These are phyloP conservation scores for Lepidurus couesii DNA, from an alignment of 1,140 invertebrate genomes.

Conservation along the genomic window DNA sequence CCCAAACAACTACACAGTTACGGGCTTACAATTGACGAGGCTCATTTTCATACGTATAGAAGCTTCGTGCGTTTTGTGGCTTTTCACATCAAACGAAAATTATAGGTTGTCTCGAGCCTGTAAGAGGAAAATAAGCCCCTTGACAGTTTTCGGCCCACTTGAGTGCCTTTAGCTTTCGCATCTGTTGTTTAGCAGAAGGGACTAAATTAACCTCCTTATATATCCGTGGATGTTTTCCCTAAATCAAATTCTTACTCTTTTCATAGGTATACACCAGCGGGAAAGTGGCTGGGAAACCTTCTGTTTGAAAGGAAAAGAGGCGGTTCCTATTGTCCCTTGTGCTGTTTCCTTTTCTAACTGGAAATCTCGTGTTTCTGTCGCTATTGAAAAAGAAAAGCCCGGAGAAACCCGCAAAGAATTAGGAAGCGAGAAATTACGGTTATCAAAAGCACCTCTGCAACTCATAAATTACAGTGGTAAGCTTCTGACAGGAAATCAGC, in stretches of 20 bases:
- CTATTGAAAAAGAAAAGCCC: conserved; percentile 22
- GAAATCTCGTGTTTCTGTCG: neutral
- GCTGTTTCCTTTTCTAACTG: neutral
- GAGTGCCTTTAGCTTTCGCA: neutral
- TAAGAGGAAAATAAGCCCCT: neutral
- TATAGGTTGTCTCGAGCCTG: neutral
- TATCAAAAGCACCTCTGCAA: conserved; percentile 13
- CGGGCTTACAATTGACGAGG: too few species aligned
- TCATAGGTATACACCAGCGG: neutral
- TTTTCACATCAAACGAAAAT: neutral
- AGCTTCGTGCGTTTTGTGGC: too few species aligned
- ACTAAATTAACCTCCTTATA: neutral
- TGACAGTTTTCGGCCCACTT: conserved; percentile 17
- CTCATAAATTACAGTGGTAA: neutral
- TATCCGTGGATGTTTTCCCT: neutral
- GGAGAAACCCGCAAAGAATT: neutral
- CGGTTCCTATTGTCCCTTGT: neutral
- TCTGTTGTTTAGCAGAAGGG: conserved; percentile 6
- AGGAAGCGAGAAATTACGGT: conserved; percentile 16
- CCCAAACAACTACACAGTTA: neutral
- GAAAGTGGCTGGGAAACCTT: neutral
- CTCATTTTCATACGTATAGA: too few species aligned
- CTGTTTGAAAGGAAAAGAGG: neutral
- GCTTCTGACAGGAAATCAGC: conserved; percentile 4
- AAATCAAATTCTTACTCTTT: conserved; percentile 6